Conservation (phyloP, 2,113 vertebrate genomes). For the Mellivora capensis region DNA sequence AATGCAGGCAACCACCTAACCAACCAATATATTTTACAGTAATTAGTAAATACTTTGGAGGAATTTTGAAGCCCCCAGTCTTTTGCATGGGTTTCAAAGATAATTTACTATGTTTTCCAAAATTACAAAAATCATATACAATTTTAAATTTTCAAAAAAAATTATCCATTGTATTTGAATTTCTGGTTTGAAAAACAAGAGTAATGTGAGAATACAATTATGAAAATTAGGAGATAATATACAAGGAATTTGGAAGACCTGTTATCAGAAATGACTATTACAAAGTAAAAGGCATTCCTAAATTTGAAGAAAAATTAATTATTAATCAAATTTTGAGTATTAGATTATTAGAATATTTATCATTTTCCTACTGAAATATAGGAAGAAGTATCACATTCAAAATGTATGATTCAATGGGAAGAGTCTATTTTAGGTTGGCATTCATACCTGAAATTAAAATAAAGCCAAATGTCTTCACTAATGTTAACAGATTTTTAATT, state of each 20-base stretch:
- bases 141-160: not conserved
- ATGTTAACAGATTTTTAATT: conserved; percentile 75
- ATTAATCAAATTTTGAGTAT: conserved; percentile 74
- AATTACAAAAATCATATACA: not conserved
- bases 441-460: conserved; percentile 73
- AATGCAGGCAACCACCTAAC: not conserved
- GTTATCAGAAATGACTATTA: conserved; percentile 51
- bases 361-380: conserved; percentile 70
- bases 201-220: not conserved
- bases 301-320: conserved; percentile 20
- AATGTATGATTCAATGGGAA: conserved; percentile 56
- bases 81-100: not conserved
- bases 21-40: not conserved
- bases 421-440: conserved; percentile 55
- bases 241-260: conserved; percentile 56
- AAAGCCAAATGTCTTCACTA: conserved; percentile 76
- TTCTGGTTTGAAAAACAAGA: not conserved
- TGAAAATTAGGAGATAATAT: not conserved
- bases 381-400: conserved; percentile 68
- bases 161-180: not conserved
- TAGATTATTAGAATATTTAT: conserved; percentile 69
- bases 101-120: not conserved
- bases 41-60: not conserved
- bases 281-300: conserved; percentile 46
- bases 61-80: not conserved